A percentile compares a stretch with the other conserved stretches of the same genome.
phyloP scores from a whole-genome alignment of 1,140 invertebrate species.

The Musca domestica region DNA sequence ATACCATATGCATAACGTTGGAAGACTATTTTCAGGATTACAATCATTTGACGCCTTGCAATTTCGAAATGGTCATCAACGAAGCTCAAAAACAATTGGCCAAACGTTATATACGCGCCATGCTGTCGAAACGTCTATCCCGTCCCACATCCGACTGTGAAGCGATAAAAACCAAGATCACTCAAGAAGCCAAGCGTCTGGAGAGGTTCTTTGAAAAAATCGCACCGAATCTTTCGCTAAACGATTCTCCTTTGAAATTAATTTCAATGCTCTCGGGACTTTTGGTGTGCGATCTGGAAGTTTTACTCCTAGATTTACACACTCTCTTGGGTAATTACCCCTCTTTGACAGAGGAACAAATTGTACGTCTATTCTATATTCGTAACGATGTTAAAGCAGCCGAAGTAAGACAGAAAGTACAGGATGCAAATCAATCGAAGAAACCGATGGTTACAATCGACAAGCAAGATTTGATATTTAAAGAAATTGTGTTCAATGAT shows the following conservation, averaged over 20 bases:
- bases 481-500: constrained; percentile 59
- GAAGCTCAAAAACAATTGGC: constrained; percentile 82
- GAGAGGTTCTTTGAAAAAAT: constrained; percentile 75
- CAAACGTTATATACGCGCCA: constrained; percentile 81
- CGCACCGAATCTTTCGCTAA: constrained; percentile 65
- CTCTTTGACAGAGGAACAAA: constrained; percentile 85
- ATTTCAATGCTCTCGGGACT: constrained; percentile 81
- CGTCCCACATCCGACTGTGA: constrained; percentile 82
- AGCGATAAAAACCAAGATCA: constrained; percentile 79
- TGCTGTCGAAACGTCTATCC: constrained; percentile 78
- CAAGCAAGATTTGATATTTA: constrained; percentile 56
- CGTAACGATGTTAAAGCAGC: constrained; percentile 82
- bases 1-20: constrained; percentile 89
- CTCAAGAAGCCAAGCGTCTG: constrained; percentile 78
- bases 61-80: constrained; percentile 84
- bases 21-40: constrained; percentile 94
- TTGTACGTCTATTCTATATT: constrained; percentile 76
- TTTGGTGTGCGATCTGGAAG: constrained; percentile 71
- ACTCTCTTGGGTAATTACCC: constrained; percentile 88
- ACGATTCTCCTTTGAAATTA: constrained; percentile 78
- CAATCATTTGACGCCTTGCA: constrained; percentile 78
- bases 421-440: constrained; percentile 68
- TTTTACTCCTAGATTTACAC: constrained; percentile 88
- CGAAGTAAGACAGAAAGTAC: constrained; percentile 79
- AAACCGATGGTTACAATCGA: constrained; percentile 54